Evolutionary conservation across 2,888 invertebrate species (phyloP), one percentile per base, ranked within the genome.

Genomic region (Thymelicus acteon): DNA sequence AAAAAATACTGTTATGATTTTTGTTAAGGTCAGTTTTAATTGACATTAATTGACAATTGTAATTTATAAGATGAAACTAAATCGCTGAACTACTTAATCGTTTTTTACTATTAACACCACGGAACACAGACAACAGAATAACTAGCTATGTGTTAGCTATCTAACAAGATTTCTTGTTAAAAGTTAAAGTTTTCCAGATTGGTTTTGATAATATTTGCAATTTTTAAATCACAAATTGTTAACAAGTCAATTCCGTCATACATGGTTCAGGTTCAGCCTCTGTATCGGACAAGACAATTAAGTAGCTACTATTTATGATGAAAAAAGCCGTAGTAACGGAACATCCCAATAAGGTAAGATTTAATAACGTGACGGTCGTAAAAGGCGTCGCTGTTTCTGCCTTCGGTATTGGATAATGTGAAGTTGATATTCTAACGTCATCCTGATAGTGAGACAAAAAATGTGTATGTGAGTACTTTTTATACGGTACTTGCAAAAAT

Each of bases 351-450:
- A 91, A 85, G 88, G 91, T 80, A 77, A 84, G 90, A 88, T 89
- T 91, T 90, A 92, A 92, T 91, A 90, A 89, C 84, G 83, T 78
- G 80, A 75, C 65, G 70, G 54, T 88, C 87, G 80, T 88, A 88
- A 85, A 91, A 81, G 90, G 91, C 73, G 64, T 72, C 67, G 65
- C 61, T 72, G 69, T 58, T 52, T 62, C 64, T 70, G 63, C 19
- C 40, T 47, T 40, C 57, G 60, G 24, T 48, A 67, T 49, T 62
- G 19, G 19, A 65, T 60, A 64, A 61, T 72, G 60, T 80, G 80
- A 83, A 80, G 82, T 82, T 79, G 80, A 84, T 79, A 75, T 75
- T 78, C 75, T 78, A 77, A 63, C 48, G 44, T 66, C 57, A 65
- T 65, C 57, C 57, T 31, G 40, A 44, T 65, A 65, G 10, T 54